Conservation (phyloP, 1,140 invertebrate genomes). For the Coelopa frigida region DNA sequence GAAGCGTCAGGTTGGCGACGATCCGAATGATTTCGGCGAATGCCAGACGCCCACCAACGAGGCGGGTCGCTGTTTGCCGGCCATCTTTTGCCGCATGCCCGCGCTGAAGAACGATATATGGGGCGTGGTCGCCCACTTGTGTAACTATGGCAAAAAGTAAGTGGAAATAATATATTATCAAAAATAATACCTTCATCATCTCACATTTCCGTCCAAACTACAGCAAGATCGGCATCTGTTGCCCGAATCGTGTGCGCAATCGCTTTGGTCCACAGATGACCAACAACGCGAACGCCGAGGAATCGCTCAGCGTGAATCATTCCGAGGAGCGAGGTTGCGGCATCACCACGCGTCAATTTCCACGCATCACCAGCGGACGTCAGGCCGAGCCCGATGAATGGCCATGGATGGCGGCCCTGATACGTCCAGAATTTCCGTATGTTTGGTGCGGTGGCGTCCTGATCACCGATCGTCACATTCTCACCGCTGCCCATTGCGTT, state of each 20-base stretch:
- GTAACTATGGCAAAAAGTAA: constrained; percentile 58
- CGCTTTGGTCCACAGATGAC: constrained; percentile 32
- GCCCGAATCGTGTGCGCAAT: constrained; percentile 26
- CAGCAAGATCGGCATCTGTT: constrained; percentile 41
- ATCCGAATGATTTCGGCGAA: too few species aligned
- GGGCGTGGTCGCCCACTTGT: constrained; percentile 56
- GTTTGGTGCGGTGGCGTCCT: constrained; percentile 72
- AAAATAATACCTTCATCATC: too few species aligned
- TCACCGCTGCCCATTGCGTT: constrained; percentile 72
- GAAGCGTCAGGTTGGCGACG: too few species aligned
- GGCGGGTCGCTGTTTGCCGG: constrained; percentile 56
- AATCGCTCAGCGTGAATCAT: constrained; percentile 23
- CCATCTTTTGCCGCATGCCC: constrained; percentile 56
- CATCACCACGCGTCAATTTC: constrained; percentile 50
- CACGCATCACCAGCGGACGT: constrained; percentile 54
- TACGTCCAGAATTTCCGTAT: constrained; percentile 46
- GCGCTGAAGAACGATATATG: constrained; percentile 51
- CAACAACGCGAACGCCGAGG: constrained; percentile 9
- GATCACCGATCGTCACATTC: constrained; percentile 68
- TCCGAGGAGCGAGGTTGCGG: constrained; percentile 56
- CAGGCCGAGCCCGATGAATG: constrained; percentile 63
- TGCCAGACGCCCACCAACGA: constrained; percentile 56
- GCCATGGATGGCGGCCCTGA: constrained; percentile 75
- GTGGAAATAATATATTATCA: too few species aligned
- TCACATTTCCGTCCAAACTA: too few species aligned